Percentiles rank a stretch among this genome's conserved stretches.
Evolutionary conservation across 2,888 invertebrate species (phyloP).

Genomic region (Drosophila engyochracea): DNA sequence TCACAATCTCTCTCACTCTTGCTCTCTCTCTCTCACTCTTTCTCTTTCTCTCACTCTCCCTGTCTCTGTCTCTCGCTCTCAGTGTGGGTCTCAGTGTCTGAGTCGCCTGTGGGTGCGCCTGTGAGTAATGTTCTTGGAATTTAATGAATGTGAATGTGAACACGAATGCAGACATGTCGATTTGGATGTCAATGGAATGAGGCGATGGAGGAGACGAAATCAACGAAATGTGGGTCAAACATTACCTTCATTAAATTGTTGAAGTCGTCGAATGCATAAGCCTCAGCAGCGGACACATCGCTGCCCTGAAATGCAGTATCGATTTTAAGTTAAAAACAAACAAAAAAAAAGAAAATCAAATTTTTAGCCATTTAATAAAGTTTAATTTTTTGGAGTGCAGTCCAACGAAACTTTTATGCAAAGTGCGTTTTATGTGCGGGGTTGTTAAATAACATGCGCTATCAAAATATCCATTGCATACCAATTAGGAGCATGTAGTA

Average conservation of each 20-base stretch:
- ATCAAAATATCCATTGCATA: slow-evolving; percentile 57
- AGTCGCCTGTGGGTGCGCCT: slow-evolving; percentile 10
- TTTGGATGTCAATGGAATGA: slow-evolving; percentile 32
- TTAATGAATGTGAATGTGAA: slow-evolving; percentile 56
- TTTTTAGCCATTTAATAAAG: slow-evolving; percentile 32
- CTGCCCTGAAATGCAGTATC: slow-evolving; percentile 86
- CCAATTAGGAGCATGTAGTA: slow-evolving; percentile 38
- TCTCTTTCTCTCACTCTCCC: neutral
- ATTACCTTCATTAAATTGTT: slow-evolving; percentile 88
- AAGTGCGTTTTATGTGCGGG: slow-evolving; percentile 26
- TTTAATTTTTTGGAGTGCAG: slow-evolving; percentile 9
- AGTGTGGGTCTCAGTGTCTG: neutral
- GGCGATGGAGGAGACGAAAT: neutral
- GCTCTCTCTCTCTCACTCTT: neutral
- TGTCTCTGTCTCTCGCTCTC: neutral
- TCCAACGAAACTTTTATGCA: slow-evolving; percentile 10
- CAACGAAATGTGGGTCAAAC: slow-evolving; percentile 66
- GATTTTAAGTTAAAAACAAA: slow-evolving; percentile 10
- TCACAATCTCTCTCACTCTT: neutral
- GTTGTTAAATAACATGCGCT: slow-evolving; percentile 45
- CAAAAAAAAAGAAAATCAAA: slow-evolving; percentile 8
- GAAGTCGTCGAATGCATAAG: slow-evolving; percentile 88
- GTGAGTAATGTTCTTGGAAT: slow-evolving; percentile 53
- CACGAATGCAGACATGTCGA: slow-evolving; percentile 41
- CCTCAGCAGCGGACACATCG: slow-evolving; percentile 88